Evolutionary conservation across 2,113 vertebrate genomes (phyloP).

Genomic region (Nicator chloris): DNA sequence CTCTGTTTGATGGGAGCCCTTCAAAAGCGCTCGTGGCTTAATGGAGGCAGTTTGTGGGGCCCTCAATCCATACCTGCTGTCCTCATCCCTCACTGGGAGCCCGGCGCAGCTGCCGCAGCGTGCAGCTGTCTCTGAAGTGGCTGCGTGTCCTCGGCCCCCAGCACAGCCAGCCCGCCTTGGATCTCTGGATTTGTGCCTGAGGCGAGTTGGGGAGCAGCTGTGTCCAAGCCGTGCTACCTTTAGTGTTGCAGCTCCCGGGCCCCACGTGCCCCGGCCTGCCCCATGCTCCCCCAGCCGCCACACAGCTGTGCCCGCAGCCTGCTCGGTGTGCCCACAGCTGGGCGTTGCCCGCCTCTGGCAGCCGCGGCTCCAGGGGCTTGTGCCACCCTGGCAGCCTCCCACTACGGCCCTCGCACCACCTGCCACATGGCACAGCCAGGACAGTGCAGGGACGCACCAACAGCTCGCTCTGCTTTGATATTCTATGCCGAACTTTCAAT

Average conservation of each 20-base stretch:
- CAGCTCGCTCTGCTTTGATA: slow-evolving; percentile 61
- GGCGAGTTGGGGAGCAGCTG: slow-evolving; percentile 95
- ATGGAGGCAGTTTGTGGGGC: slow-evolving; percentile 73
- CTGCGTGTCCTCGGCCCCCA: slow-evolving; percentile 83
- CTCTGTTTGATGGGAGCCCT: slow-evolving; percentile 75
- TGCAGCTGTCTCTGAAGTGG: slow-evolving; percentile 94
- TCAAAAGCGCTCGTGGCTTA: slow-evolving; percentile 80
- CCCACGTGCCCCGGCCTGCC: background rate
- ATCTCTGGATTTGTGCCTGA: slow-evolving; percentile 92
- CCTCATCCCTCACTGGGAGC: slow-evolving; percentile 86
- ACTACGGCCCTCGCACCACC: background rate
- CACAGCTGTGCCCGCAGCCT: slow-evolving; percentile 88
- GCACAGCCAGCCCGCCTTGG: slow-evolving; percentile 84
- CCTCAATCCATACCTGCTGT: slow-evolving; percentile 86
- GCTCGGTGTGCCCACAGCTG: slow-evolving; percentile 79
- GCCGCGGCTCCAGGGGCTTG: slow-evolving; percentile 58
- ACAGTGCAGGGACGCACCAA: background rate
- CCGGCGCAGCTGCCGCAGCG: slow-evolving; percentile 88
- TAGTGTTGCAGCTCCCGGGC: slow-evolving; percentile 86
- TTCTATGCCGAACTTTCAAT: slow-evolving; percentile 50
- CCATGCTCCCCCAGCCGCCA: fast-evolving
- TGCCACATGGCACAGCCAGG: background rate
- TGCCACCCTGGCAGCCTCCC: slow-evolving; percentile 76
- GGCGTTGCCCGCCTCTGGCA: background rate
- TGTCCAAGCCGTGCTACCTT: slow-evolving; percentile 91